phyloP scores from a whole-genome alignment of 2,888 invertebrate genomes.

The Conomelus anceps region DNA sequence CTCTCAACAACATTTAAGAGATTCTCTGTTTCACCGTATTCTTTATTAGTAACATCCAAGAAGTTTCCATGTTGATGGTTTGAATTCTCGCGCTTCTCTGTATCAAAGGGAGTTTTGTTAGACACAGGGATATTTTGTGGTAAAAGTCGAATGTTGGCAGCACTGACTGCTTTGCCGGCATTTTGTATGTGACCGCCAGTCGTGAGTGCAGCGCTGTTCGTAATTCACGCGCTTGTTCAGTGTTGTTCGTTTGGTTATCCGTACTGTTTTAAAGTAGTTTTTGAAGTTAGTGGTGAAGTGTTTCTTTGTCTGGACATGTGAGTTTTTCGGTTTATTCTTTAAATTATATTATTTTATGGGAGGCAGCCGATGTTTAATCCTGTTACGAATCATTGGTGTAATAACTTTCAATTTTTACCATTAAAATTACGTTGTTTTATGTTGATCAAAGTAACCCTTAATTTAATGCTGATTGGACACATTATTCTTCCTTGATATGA shows the following conservation, averaged over 20 bases:
- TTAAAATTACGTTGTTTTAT: no score
- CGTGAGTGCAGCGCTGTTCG: background rate
- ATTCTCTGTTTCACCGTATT: no score
- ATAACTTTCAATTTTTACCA: background rate
- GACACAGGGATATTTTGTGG: background rate
- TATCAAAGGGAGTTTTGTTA: background rate
- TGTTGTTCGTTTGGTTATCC: background rate
- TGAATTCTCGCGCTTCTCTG: background rate
- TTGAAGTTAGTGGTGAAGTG: background rate
- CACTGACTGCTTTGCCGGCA: background rate
- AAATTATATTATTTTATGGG: background rate
- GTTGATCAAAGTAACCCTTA: no score
- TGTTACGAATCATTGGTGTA: background rate
- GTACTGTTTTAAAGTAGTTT: background rate
- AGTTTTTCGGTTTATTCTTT: background rate
- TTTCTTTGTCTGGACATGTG: background rate
- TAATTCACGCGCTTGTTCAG: background rate
- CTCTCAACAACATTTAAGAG: no score
- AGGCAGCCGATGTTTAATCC: background rate
- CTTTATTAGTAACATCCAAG: no score
- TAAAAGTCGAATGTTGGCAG: background rate
- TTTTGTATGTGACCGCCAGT: background rate
- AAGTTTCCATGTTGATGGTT: no score
- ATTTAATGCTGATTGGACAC: no score
- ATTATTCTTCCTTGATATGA: no score